These are phyloP conservation scores for Luffia ferchaultella DNA, from an alignment of 2,888 invertebrate species.

Conservation along the genomic window DNA sequence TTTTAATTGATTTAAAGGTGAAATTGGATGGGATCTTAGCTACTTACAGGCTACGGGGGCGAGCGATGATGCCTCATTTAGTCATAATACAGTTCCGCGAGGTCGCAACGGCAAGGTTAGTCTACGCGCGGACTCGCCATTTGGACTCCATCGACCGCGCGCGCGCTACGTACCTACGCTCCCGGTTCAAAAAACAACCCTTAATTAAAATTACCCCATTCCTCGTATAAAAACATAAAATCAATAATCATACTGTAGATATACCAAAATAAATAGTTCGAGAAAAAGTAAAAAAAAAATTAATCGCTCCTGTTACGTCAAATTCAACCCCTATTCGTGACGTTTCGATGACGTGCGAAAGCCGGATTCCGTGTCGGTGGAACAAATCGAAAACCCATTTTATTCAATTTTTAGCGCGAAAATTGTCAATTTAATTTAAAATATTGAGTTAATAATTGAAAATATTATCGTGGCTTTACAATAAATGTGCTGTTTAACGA, in stretches of 20 bases:
- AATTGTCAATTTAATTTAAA: too few relatives aligned
- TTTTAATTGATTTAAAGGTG: too few relatives aligned
- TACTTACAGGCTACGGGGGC: conserved; percentile 3
- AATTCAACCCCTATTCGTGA: background rate
- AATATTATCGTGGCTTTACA: too few relatives aligned
- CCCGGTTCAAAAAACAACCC: background rate
- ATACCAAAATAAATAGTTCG: background rate
- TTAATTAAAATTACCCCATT: background rate
- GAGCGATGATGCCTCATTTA: conserved; percentile 8
- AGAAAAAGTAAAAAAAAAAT: background rate
- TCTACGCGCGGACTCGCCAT: conserved; percentile 1
- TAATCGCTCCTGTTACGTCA: background rate
- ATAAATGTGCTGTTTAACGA: too few relatives aligned
- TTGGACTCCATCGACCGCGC: conserved; percentile 5
- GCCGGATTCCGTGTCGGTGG: background rate
- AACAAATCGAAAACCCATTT: background rate
- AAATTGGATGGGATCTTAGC: background rate
- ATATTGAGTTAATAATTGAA: too few relatives aligned
- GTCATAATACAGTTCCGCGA: conserved; percentile 6
- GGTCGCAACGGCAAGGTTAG: conserved; percentile 5
- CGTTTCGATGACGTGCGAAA: background rate
- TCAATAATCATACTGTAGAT: too few relatives aligned
- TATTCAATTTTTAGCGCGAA: background rate
- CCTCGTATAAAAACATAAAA: background rate
- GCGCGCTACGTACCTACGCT: conserved; percentile 2